Percentiles rank a stretch among this genome's conserved stretches.
Conservation (phyloP, 2,797 vertebrate species). For the Parauchenoglanis punctatus region DNA sequence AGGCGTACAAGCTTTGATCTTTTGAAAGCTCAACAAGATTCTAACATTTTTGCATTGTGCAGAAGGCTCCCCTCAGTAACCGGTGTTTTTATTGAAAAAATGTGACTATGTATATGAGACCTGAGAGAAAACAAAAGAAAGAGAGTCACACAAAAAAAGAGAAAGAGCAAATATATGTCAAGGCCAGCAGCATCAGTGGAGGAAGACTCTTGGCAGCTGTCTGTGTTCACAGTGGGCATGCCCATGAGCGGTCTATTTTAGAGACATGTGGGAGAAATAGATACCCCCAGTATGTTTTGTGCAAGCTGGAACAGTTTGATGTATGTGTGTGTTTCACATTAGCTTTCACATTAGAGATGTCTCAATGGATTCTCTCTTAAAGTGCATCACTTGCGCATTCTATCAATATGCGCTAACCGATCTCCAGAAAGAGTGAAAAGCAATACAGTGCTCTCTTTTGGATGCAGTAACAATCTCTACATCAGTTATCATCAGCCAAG, state of each 20-base stretch:
- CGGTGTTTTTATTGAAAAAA: not conserved
- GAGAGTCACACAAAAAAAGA: slow-evolving; percentile 4
- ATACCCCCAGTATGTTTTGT: slow-evolving; percentile 48
- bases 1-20: slow-evolving; percentile 12
- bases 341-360: slow-evolving; percentile 12
- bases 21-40: slow-evolving; percentile 16
- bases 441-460: not conserved
- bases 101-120: not conserved
- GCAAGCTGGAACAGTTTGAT: slow-evolving; percentile 44
- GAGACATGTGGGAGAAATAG: slow-evolving; percentile 52
- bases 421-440: not conserved
- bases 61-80: not conserved
- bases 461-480: not conserved
- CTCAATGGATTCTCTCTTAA: slow-evolving; percentile 15
- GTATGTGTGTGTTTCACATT: slow-evolving; percentile 1
- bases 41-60: not conserved
- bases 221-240: slow-evolving; percentile 45
- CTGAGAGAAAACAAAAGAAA: slow-evolving; percentile 14
- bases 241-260: slow-evolving; percentile 53
- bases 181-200: slow-evolving; percentile 35
- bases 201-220: slow-evolving; percentile 51
- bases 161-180: slow-evolving; percentile 34
- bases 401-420: not conserved
- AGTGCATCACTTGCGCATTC: not conserved
- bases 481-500: not conserved